Percentiles rank a stretch among this genome's conserved stretches.
These are phyloP conservation scores for Stenichneumon culpator DNA, from an alignment of 2,888 invertebrate genomes.

Conservation along the genomic window DNA sequence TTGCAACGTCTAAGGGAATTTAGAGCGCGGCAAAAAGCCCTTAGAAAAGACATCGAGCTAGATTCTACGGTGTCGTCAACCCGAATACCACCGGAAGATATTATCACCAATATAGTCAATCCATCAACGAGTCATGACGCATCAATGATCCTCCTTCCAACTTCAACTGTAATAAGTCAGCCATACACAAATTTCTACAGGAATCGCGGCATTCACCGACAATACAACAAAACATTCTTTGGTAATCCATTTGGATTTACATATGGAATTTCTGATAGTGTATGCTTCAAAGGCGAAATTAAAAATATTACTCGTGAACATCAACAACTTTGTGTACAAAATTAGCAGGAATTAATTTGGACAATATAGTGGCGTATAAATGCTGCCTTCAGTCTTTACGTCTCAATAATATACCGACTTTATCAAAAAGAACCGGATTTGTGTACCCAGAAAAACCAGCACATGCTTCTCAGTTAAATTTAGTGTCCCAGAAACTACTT, in stretches of 20 bases:
- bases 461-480: conserved; percentile 67
- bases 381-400: conserved; percentile 37
- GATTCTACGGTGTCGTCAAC: too few relatives aligned
- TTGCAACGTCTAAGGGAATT: too few relatives aligned
- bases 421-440: conserved; percentile 72
- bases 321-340: conserved; percentile 13
- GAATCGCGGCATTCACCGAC: too few relatives aligned
- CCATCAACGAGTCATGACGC: too few relatives aligned
- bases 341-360: conserved; percentile 25
- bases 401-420: conserved; percentile 42
- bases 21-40: too few relatives aligned
- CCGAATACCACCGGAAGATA: too few relatives aligned
- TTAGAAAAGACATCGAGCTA: too few relatives aligned
- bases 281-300: conserved; percentile 57
- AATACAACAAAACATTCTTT: conserved; percentile 51
- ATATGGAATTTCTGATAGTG: conserved; percentile 43
- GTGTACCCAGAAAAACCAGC: conserved; percentile 69
- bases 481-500: conserved; percentile 72
- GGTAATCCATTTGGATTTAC: conserved; percentile 32
- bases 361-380: conserved; percentile 18
- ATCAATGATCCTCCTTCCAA: too few relatives aligned
- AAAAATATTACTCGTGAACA: conserved; percentile 28
- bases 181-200: too few relatives aligned
- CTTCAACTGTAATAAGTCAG: too few relatives aligned
- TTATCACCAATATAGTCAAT: too few relatives aligned